A percentile compares a stretch with the other conserved stretches of the same genome.
phyloP scores from a whole-genome alignment of 2,888 invertebrate genomes.

The Lasioglossum malachurum region DNA sequence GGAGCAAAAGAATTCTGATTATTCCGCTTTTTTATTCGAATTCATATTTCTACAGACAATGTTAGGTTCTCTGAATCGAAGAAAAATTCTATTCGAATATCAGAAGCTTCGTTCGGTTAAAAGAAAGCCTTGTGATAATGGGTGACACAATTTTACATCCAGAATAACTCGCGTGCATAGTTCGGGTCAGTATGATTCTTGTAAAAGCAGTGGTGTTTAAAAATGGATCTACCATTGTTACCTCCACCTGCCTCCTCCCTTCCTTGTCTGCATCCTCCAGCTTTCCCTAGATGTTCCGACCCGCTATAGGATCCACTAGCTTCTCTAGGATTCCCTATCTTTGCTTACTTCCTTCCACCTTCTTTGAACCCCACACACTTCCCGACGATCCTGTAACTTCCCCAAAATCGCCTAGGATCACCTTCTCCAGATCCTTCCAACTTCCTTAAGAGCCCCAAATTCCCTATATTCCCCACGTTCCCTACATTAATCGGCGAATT shows the following conservation, averaged over 20 bases:
- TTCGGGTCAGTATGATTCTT: neutral
- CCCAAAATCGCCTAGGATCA: no score
- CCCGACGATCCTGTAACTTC: neutral
- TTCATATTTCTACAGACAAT: neutral
- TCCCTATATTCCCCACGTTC: neutral
- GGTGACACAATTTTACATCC: neutral
- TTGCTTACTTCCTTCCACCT: no score
- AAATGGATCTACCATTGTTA: no score
- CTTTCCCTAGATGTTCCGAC: neutral
- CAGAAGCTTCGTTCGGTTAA: neutral
- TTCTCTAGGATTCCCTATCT: neutral
- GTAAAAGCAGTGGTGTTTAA: neutral
- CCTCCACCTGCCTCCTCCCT: neutral
- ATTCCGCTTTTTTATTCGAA: neutral
- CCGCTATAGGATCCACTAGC: neutral
- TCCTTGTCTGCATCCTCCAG: no score
- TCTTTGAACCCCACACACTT: no score
- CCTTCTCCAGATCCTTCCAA: no score
- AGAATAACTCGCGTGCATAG: neutral
- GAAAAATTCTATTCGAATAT: neutral
- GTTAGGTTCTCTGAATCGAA: neutral
- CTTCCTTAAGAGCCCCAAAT: no score
- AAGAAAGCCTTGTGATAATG: neutral
- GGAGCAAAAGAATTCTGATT: conserved; percentile 23
- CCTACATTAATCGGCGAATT: neutral